Percentiles rank a stretch among this genome's conserved stretches.
phyloP scores from a whole-genome alignment of 2,113 vertebrate genomes.

The Cariama cristata region DNA sequence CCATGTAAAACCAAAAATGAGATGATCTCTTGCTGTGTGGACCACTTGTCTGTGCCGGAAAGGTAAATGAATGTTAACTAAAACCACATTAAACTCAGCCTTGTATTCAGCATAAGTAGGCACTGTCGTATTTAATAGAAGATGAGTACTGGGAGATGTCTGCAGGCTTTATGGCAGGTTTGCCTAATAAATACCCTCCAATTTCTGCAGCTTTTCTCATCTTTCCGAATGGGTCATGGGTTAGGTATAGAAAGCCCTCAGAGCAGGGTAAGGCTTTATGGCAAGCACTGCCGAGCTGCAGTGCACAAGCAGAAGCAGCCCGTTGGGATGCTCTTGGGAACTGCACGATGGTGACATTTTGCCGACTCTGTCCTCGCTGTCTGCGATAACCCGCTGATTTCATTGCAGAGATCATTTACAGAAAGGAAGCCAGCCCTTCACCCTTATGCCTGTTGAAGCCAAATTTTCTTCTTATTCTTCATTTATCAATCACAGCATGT shows the following conservation, averaged over 20 bases:
- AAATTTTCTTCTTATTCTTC: neutral
- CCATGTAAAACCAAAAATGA: neutral
- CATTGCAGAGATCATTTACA: neutral
- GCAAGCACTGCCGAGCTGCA: neutral
- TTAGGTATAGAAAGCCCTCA: neutral
- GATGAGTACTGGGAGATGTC: neutral
- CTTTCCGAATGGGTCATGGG: accelerated
- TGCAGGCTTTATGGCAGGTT: neutral
- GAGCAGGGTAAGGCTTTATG: neutral
- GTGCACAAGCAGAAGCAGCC: neutral
- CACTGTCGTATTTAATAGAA: neutral
- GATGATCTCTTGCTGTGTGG: neutral
- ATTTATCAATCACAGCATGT: neutral
- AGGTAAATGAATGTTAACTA: neutral
- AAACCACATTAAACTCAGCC: neutral
- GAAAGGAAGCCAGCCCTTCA: neutral
- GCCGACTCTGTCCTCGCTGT: neutral
- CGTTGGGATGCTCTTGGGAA: neutral
- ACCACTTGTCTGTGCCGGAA: neutral
- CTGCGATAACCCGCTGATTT: neutral
- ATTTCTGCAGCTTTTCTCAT: neutral
- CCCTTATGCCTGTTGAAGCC: neutral
- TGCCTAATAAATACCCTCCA: neutral
- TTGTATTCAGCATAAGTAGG: neutral
- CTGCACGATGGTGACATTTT: neutral